Evolutionary conservation across 2,113 vertebrate species (phyloP).

Genomic region (Budorcas taxicolor): DNA sequence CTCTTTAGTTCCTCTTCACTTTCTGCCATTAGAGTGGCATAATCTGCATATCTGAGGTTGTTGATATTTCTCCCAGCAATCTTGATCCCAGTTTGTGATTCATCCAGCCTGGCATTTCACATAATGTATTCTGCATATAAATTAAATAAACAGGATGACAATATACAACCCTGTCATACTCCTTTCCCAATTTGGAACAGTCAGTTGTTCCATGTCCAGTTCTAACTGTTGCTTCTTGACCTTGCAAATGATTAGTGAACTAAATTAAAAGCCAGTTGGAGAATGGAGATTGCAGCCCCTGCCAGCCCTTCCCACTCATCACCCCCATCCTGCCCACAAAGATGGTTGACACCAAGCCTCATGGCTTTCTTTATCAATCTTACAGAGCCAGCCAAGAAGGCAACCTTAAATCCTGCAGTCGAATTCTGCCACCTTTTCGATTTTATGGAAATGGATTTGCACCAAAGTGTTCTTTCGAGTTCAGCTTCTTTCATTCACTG

Average conservation of each 20-base stretch:
- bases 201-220: not conserved
- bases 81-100: not conserved
- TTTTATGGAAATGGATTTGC: not conserved
- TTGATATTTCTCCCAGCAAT: not conserved
- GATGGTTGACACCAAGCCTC: fast-evolving
- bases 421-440: not conserved
- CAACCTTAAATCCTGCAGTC: no score
- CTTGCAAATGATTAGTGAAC: not conserved
- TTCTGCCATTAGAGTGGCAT: not conserved
- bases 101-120: not conserved
- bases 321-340: fast-evolving
- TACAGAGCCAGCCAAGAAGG: not conserved
- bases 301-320: fast-evolving
- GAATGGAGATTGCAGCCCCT: not conserved
- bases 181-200: not conserved
- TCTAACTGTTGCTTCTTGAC: not conserved
- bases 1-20: not conserved
- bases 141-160: not conserved
- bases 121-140: not conserved
- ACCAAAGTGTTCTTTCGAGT: not conserved
- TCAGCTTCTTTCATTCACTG: not conserved
- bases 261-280: not conserved
- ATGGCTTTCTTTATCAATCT: not conserved
- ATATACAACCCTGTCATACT: not conserved
- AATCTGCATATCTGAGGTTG: not conserved